phyloP scores from a whole-genome alignment of 92 coral and sea anemone species.

The Chrysogorgia sp. region DNA sequence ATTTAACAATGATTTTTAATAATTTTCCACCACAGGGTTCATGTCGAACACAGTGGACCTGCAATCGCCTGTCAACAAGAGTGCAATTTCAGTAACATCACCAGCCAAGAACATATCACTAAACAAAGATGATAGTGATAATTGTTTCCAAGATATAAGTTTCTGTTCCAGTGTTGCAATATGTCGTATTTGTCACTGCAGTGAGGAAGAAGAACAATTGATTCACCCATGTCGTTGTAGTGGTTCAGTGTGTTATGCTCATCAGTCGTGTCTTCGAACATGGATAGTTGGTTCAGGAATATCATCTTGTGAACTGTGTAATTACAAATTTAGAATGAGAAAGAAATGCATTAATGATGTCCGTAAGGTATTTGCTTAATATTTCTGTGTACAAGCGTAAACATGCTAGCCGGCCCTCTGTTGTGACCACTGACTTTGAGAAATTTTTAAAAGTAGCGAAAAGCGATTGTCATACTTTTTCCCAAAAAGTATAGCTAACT shows the following conservation, averaged over 20 bases:
- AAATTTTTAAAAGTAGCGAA: too few relatives aligned
- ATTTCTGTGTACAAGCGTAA: too few relatives aligned
- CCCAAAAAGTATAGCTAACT: too few relatives aligned
- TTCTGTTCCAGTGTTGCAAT: slow-evolving; percentile 34
- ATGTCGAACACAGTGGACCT: not conserved
- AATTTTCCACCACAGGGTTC: not conserved
- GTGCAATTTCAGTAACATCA: not conserved
- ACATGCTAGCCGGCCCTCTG: too few relatives aligned
- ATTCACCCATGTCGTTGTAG: slow-evolving; percentile 70
- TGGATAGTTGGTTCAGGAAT: slow-evolving; percentile 89
- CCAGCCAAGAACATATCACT: not conserved
- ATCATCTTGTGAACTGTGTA: slow-evolving; percentile 89
- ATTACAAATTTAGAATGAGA: slow-evolving; percentile 80
- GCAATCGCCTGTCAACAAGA: not conserved
- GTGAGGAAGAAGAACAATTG: slow-evolving; percentile 56
- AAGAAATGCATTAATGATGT: slow-evolving; percentile 72
- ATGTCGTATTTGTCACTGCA: slow-evolving; percentile 74
- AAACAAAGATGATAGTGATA: not conserved
- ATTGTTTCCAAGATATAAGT: slow-evolving; percentile 21
- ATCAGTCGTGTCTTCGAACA: slow-evolving; percentile 62
- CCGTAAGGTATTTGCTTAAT: slow-evolving; percentile 83
- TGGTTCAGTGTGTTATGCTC: slow-evolving; percentile 66
- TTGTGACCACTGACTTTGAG: too few relatives aligned
- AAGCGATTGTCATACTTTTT: too few relatives aligned
- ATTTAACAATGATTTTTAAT: not conserved